A percentile compares a stretch with the other conserved stretches of the same genome.
Evolutionary conservation across 2,113 vertebrate genomes (phyloP).

Genomic region (Dipodomys spectabilis): DNA sequence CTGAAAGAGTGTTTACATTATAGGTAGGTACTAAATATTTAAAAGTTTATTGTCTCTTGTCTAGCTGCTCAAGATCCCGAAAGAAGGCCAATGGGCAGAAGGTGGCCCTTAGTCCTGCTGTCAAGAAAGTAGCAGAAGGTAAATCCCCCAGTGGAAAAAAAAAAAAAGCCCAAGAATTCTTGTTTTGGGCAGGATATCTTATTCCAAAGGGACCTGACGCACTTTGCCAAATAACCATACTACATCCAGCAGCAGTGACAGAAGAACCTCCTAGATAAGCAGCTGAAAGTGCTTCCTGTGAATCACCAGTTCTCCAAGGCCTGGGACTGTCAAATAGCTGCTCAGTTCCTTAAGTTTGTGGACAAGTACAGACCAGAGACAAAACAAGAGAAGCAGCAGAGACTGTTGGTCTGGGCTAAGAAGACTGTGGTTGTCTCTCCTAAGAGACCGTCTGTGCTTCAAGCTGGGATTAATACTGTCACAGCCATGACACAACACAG

Average conservation of each 20-base stretch:
- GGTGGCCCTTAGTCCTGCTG: neutral
- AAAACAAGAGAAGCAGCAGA: neutral
- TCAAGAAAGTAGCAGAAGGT: neutral
- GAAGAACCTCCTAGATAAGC: neutral
- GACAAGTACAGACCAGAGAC: neutral
- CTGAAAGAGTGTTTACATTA: constrained; percentile 21
- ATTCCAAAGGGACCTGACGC: neutral
- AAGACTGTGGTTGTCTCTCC: neutral
- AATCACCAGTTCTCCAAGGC: no score
- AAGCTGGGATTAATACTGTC: neutral
- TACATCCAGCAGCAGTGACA: neutral
- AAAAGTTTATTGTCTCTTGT: neutral
- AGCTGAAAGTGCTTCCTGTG: neutral
- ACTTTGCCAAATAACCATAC: neutral
- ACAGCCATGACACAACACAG: neutral
- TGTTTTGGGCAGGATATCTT: neutral
- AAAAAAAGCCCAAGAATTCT: neutral
- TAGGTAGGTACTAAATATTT: neutral
- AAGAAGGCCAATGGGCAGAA: neutral
- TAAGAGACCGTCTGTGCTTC: neutral
- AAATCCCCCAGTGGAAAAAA: neutral
- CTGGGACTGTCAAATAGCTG: neutral
- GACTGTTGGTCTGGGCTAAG: neutral
- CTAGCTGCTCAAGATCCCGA: neutral
- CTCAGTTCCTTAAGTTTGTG: no score